These are phyloP conservation scores for Aphodius granarius DNA, from an alignment of 2,888 invertebrate genomes.

Conservation along the genomic window DNA sequence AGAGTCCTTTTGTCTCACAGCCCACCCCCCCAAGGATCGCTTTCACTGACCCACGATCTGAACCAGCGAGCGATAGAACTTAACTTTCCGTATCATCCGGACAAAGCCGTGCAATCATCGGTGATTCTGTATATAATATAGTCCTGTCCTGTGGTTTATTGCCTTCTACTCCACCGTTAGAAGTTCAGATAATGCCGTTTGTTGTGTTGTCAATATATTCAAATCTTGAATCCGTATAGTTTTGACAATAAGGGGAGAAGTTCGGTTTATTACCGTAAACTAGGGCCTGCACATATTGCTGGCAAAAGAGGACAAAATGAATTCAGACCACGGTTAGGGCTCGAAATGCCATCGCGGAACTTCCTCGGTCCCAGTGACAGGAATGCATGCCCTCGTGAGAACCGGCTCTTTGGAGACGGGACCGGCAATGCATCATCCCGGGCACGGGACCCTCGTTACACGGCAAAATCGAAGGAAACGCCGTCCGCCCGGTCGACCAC, in stretches of 20 bases:
- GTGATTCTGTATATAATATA: background rate
- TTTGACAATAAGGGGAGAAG: no score
- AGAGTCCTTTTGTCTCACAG: background rate
- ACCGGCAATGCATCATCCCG: constrained; percentile 32
- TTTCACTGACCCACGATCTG: background rate
- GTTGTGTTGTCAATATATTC: no score
- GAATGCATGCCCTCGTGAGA: constrained; percentile 26
- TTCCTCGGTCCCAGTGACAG: constrained; percentile 21
- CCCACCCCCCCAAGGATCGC: background rate
- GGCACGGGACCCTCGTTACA: constrained; percentile 30
- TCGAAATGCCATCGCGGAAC: background rate
- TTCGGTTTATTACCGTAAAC: no score
- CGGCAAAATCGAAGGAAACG: constrained; percentile 24
- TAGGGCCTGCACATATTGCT: background rate
- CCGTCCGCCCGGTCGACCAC: background rate
- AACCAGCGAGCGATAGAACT: background rate
- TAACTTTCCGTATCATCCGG: background rate
- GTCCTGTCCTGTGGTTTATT: no score
- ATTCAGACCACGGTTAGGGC: background rate
- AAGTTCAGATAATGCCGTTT: background rate
- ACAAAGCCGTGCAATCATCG: background rate
- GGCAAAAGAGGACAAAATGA: background rate
- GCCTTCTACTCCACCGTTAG: background rate
- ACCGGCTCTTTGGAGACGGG: constrained; percentile 22
- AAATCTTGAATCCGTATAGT: no score